A percentile compares a stretch with the other conserved stretches of the same genome.
Evolutionary conservation across 2,113 vertebrate species (phyloP).

Genomic region (Leiothrix lutea): DNA sequence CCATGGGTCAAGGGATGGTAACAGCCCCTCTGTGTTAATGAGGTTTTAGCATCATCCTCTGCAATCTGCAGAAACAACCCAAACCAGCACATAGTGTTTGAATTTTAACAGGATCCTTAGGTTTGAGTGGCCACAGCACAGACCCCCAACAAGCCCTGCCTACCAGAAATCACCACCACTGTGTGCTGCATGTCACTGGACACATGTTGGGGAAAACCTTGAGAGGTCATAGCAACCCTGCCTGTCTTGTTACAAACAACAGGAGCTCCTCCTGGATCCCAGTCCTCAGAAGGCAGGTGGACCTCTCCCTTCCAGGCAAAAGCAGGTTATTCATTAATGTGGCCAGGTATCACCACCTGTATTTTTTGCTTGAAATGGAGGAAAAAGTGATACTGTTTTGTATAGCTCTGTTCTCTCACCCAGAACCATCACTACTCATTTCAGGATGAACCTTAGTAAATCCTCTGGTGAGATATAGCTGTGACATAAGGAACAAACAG

Average conservation of each 20-base stretch:
- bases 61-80: background rate
- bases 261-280: background rate
- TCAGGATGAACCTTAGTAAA: background rate
- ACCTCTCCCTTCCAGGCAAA: background rate
- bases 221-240: background rate
- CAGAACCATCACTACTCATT: background rate
- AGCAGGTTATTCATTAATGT: background rate
- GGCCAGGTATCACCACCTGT: background rate
- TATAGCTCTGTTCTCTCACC: background rate
- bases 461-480: background rate
- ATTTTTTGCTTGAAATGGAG: background rate
- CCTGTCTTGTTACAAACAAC: background rate
- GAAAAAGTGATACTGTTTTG: background rate
- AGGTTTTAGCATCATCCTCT: background rate
- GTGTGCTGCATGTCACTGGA: background rate
- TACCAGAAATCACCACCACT: background rate
- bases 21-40: background rate
- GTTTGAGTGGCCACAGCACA: background rate
- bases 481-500: background rate
- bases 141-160: background rate
- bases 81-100: background rate
- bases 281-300: background rate
- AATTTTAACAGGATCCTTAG: background rate
- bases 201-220: background rate
- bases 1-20: background rate